Percentiles rank a stretch among this genome's conserved stretches.
These are phyloP conservation scores for Sebastes elongatus DNA, from an alignment of 2,797 vertebrate species.

Conservation along the genomic window DNA sequence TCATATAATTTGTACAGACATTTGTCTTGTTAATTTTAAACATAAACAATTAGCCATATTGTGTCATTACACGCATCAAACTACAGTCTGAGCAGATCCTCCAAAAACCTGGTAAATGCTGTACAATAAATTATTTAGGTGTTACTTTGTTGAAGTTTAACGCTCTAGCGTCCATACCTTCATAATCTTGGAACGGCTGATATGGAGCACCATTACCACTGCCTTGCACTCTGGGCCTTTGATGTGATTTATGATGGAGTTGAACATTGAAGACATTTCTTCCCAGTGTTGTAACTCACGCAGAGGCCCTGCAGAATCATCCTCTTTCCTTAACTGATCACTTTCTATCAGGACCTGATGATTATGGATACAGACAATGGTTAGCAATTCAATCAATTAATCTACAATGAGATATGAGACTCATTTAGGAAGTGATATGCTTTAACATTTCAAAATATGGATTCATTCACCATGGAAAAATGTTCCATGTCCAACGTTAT, in stretches of 20 bases:
- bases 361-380: not conserved
- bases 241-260: slow-evolving; percentile 86
- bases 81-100: not conserved
- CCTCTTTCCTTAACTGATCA: slow-evolving; percentile 81
- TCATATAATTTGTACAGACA: not conserved
- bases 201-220: slow-evolving; percentile 81
- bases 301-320: slow-evolving; percentile 82
- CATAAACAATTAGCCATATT: not conserved
- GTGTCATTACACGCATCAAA: not conserved
- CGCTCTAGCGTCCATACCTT: slow-evolving; percentile 72
- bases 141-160: not conserved
- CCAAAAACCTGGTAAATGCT: not conserved
- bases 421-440: not conserved
- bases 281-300: slow-evolving; percentile 88
- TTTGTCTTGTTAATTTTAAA: not conserved
- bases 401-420: not conserved
- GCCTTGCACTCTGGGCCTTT: slow-evolving; percentile 82
- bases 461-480: not conserved
- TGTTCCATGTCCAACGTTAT: not conserved
- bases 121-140: not conserved
- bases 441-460: not conserved
- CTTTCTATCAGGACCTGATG: slow-evolving; percentile 83
- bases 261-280: slow-evolving; percentile 81
- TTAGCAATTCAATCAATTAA: not conserved
- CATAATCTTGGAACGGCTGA: slow-evolving; percentile 80